Evolutionary conservation across 92 coral and sea anemone genomes (phyloP), one percentile per base, ranked within the genome.

Genomic region (Epizoanthus scotinus): DNA sequence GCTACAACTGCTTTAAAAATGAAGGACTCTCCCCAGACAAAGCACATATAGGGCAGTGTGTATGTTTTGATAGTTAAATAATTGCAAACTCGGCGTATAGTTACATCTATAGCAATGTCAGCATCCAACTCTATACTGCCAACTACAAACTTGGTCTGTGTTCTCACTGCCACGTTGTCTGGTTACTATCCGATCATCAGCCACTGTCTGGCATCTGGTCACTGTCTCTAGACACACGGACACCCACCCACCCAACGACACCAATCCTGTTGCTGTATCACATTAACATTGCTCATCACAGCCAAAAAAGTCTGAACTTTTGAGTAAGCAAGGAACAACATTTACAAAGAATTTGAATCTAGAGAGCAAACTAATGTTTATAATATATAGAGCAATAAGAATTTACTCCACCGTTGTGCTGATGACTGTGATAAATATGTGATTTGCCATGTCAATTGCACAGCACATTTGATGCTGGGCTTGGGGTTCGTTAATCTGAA

Each of bases 401-500:
- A 34, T 52, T 58, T 25, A 31, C 55, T 25, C 81, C 38, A 57
- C 44, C 38, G 67, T 42, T 57, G 55, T 38, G 53, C 65, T 28
- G 31, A 72, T 18, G 28, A 55, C 36, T 44, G 24, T 19, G 53
- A 56, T 73, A 54, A 54, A 73, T 58, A 75, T 10, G 52, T 24
- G 40, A 18, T 36, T 26, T 59, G 57, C 47, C 44, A 5, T 29
- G 79, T 74, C 66, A 74, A 67, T 20, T 12, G 0, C 27, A 68
- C 9, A 21, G 27, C 66, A 54, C 4, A 58, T 9, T 36, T 24
- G 81, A 24, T 8, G 38, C 40, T 38, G 68, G 68, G 21, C 22
- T 75, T 38, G 19, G 27, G 6, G 57, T 10, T 9, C 0, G 67
- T 26, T 75, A 29, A 22, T 60, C 53, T 75, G 81, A 75, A 57